Percentiles rank a stretch among this genome's conserved stretches.
Evolutionary conservation across 2,113 vertebrate species (phyloP).

Genomic region (Aythya baeri): DNA sequence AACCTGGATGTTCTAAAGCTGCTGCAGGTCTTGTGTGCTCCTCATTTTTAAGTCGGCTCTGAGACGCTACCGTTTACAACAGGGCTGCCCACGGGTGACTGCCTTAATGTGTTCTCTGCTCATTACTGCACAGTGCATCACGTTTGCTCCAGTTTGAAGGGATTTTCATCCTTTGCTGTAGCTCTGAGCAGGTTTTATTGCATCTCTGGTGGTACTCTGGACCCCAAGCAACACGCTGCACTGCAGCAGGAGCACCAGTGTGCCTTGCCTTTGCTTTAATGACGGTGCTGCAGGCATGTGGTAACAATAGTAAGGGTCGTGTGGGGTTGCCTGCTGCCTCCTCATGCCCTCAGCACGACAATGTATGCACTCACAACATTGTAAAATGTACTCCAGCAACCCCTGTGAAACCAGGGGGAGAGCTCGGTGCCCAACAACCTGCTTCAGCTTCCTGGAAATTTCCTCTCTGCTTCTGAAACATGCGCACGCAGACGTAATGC

Average conservation of each 20-base stretch:
- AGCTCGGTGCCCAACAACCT: background rate
- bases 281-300: background rate
- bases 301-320: background rate
- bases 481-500: rapidly evolving
- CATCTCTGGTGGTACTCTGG: background rate
- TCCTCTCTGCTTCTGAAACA: too few relatives aligned
- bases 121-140: background rate
- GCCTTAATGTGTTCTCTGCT: background rate
- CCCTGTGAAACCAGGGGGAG: background rate
- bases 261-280: background rate
- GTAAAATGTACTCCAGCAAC: background rate
- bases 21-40: background rate
- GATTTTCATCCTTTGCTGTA: background rate
- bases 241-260: background rate
- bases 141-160: background rate
- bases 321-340: background rate
- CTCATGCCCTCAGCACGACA: rapidly evolving
- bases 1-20: background rate
- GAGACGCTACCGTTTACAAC: background rate
- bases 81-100: background rate
- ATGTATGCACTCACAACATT: background rate
- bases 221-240: background rate
- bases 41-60: background rate
- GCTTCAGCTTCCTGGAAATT: too few relatives aligned
- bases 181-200: background rate